Conservation (phyloP, 2,113 vertebrate species). For the Tretioscincus oriximinensis region DNA sequence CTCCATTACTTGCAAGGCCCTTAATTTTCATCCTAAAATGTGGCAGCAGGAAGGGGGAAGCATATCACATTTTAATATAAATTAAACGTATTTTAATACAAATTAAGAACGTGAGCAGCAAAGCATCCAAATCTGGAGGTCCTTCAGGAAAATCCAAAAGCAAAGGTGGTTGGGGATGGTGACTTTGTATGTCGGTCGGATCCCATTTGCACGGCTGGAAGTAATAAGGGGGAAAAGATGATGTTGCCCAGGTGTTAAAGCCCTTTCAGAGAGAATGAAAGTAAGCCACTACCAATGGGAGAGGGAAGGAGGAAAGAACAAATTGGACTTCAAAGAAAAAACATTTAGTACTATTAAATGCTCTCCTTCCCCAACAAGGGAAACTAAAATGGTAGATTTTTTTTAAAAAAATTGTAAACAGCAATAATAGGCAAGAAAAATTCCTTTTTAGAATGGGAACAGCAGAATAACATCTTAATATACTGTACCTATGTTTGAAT, state of each 20-base stretch:
- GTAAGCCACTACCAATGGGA: slow-evolving; percentile 27
- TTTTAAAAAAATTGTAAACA: slow-evolving; percentile 28
- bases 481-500: too few relatives aligned
- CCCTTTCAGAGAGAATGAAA: slow-evolving; percentile 38
- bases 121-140: slow-evolving; percentile 24
- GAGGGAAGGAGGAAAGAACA: neutral
- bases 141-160: neutral
- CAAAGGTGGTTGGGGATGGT: neutral
- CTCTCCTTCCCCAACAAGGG: slow-evolving; percentile 28
- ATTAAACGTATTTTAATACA: slow-evolving; percentile 16
- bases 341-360: slow-evolving; percentile 25
- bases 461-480: too few relatives aligned
- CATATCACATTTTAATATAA: slow-evolving; percentile 26
- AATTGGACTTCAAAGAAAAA: slow-evolving; percentile 21
- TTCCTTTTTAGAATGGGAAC: too few relatives aligned
- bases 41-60: slow-evolving; percentile 6
- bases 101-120: neutral
- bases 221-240: neutral
- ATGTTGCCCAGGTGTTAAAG: slow-evolving; percentile 21
- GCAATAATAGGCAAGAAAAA: neutral
- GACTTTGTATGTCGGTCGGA: slow-evolving; percentile 24
- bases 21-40: neutral
- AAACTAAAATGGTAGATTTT: slow-evolving; percentile 39
- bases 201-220: slow-evolving; percentile 6
- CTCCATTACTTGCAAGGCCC: too few relatives aligned